These are phyloP conservation scores for Candoia aspera DNA, from an alignment of 2,113 vertebrate species.

Conservation along the genomic window DNA sequence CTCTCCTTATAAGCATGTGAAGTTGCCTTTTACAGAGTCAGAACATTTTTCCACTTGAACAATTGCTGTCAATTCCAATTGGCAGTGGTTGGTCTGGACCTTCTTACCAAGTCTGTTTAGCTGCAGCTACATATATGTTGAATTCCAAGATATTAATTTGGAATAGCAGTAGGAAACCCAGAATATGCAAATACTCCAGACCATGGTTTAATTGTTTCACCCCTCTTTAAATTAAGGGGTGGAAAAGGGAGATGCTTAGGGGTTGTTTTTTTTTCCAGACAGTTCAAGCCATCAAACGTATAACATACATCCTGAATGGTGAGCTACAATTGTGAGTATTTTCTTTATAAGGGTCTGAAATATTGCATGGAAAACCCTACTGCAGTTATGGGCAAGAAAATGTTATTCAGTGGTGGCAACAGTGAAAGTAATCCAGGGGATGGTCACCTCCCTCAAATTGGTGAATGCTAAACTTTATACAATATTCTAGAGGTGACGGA, in stretches of 20 bases:
- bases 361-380: background rate
- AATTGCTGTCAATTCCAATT: background rate
- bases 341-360: accelerated
- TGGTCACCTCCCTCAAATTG: background rate
- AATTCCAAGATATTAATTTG: background rate
- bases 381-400: background rate
- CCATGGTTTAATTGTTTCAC: conserved; percentile 45
- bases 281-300: conserved; percentile 21
- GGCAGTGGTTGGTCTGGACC: too few species aligned
- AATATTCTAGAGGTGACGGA: too few species aligned
- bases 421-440: background rate
- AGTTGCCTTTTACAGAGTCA: background rate
- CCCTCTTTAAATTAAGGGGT: conserved; percentile 11
- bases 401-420: background rate
- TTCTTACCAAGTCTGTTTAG: background rate
- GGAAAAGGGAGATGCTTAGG: conserved; percentile 43
- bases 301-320: background rate
- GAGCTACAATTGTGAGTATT: background rate
- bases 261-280: background rate
- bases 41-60: background rate
- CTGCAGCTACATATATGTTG: background rate
- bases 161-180: background rate
- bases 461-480: background rate
- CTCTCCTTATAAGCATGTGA: background rate
- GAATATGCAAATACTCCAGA: background rate